Base-by-base conservation (phyloP, 37 sponge, comb jelly and placozoan species). In the Ianthella basta region DNA sequence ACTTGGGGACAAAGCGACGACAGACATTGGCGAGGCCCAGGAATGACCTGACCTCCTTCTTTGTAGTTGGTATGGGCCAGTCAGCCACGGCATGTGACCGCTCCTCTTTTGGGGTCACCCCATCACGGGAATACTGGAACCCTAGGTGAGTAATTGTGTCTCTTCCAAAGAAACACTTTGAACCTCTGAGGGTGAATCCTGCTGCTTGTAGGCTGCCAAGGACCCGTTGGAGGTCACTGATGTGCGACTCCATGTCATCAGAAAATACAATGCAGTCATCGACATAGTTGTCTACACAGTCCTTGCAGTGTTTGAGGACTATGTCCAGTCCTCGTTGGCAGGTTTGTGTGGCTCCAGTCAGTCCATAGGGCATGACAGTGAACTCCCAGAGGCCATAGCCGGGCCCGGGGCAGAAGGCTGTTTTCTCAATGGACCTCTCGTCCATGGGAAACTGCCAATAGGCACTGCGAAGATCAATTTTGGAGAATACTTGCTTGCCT, bases 331-430 rank as follows among this genome's bases (percentile, higher is more conserved):
- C 79, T n/a, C 79, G 3, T 78, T 78, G 79, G 54, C 40, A 78
- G 2, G 14, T 78, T n/a, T 78, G 79, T 5, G 79, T 78, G 50
- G 50, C 79, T 78, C 79, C 79, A 24, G 50, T 78, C 24, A 78
- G 36, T 41, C 79, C 79, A 50, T 78, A 78, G 4, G 79, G 79
- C 79, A 78, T 78, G 23, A 78, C 55, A 40, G 79, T 78, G 24
- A 78, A 78, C 37, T 78, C 79, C 79, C 79, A 78, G 50, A 78
- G 79, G 0, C 79, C 79, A 78, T 78, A 78, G 1, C 79, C 79
- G 8, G 79, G 79, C 12, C 79, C 79, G 15, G 79, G 73, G 27
- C 35, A 72, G 73, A 72, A 72, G 33, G 73, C 73, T 18, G 73
- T 72, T 12, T 72, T 72, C 12, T 72, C 73, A 35, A 72, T 72